Evolutionary conservation across 2,113 vertebrate species (phyloP).

Genomic region (Pygoscelis antarcticus): DNA sequence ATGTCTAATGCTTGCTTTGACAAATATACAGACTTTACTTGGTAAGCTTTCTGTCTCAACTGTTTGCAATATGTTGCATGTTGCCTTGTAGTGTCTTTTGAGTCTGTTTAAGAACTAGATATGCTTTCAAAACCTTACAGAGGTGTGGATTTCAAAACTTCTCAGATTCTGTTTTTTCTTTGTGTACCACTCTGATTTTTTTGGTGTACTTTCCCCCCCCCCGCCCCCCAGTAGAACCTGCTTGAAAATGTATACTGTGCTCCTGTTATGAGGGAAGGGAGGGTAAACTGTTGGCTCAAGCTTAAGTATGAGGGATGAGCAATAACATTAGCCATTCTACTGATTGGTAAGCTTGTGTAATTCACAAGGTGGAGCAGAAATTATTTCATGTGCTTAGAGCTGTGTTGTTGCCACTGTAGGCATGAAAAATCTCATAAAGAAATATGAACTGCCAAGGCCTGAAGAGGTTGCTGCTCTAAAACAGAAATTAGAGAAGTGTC

Average conservation of each 20-base stretch:
- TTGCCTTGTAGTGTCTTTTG: background rate
- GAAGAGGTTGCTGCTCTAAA: conserved; percentile 86
- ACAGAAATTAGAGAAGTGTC: conserved; percentile 90
- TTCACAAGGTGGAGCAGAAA: background rate
- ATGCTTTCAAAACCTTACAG: background rate
- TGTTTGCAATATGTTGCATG: background rate
- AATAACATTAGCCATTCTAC: background rate
- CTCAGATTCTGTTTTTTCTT: background rate
- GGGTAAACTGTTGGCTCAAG: background rate
- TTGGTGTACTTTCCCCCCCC: too few relatives aligned
- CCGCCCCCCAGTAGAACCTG: background rate
- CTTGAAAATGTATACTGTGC: background rate
- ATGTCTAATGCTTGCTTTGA: background rate
- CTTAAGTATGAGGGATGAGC: background rate
- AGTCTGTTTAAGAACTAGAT: background rate
- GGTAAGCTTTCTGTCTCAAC: background rate
- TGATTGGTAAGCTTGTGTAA: background rate
- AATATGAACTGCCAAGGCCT: conserved; percentile 84
- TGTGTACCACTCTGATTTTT: background rate
- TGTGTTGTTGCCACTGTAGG: conserved; percentile 63
- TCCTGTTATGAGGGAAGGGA: background rate
- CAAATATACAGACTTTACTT: background rate
- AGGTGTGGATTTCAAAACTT: background rate
- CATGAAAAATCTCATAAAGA: conserved; percentile 89
- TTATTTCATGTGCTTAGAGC: background rate